Evolutionary conservation across 2,113 vertebrate species (phyloP), one percentile per base, ranked within the genome.

Genomic region (Channa argus): DNA sequence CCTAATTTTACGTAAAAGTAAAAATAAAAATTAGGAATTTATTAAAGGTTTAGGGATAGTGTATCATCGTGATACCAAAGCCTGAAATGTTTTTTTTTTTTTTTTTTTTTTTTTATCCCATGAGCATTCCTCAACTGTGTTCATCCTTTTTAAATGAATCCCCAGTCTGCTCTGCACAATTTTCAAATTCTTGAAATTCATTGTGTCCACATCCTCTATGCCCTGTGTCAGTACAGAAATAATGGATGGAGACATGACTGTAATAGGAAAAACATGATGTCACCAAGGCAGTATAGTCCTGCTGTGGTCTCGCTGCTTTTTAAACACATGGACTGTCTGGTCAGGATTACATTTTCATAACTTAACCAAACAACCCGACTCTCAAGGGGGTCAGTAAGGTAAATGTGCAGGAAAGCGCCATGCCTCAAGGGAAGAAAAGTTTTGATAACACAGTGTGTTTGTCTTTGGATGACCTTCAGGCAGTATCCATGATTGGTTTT

Each of bases 401-500:
- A 24, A 24, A 24, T 24, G 24, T 24, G 63, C 58, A 70, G 78
- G 74, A 80, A 86, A 68, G 65, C 8, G n/a, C 80, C 66, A 34
- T 49, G 80, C 70, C 54, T 76, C 56, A 63, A 51, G 3, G 51
- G 15, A 56, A 71, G 43, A 49, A 5, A 49, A 5, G 41, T 69
- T 72, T 75, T 45, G 14, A n/a, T 24, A 15, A 33, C 44, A 8
- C 56, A 5, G 56, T 8, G 3, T 61, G 37, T 73, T 70, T 52
- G 60, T 77, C n/a, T 60, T 2, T 63, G 62, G 73, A 63, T 73
- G 63, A 63, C 44, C 67, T 71, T 58, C 79, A 60, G 52, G 44
- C 56, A 47, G 67, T 50, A 66, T 80, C 45, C 70, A 51, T 87
- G 83, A 91, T 90, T 77, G 47, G 77, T 89, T 92, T 77, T 84